These are phyloP conservation scores for Pseudocheirus occidentalis DNA, from an alignment of 2,797 vertebrate species.

Conservation along the genomic window DNA sequence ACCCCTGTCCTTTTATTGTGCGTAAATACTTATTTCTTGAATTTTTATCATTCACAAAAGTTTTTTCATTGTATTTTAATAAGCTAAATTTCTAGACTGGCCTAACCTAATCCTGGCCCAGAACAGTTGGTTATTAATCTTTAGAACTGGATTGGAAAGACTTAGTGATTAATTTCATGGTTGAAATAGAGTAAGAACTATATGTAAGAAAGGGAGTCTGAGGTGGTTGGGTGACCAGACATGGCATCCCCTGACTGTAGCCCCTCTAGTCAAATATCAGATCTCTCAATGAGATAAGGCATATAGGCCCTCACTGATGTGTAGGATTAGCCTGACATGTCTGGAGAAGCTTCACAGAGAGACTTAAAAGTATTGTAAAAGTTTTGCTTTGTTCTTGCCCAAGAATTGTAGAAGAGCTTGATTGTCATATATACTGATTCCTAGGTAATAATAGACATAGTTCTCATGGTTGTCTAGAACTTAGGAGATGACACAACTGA, in stretches of 20 bases:
- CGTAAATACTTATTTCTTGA: background rate
- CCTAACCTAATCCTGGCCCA: background rate
- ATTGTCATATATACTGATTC: background rate
- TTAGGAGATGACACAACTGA: background rate
- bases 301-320: background rate
- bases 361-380: background rate
- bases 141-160: background rate
- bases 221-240: background rate
- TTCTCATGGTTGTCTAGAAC: background rate
- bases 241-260: background rate
- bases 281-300: background rate
- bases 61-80: background rate
- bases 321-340: background rate
- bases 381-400: background rate
- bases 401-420: background rate
- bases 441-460: background rate
- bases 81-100: background rate
- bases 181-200: background rate
- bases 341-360: background rate
- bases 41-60: background rate
- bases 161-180: too few relatives aligned
- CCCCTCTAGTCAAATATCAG: background rate
- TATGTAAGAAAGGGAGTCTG: background rate
- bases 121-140: background rate
- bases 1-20: background rate